Percentiles rank a stretch among this genome's conserved stretches.
Conservation (phyloP, 2,797 vertebrate genomes). For the Catharus ustulatus region DNA sequence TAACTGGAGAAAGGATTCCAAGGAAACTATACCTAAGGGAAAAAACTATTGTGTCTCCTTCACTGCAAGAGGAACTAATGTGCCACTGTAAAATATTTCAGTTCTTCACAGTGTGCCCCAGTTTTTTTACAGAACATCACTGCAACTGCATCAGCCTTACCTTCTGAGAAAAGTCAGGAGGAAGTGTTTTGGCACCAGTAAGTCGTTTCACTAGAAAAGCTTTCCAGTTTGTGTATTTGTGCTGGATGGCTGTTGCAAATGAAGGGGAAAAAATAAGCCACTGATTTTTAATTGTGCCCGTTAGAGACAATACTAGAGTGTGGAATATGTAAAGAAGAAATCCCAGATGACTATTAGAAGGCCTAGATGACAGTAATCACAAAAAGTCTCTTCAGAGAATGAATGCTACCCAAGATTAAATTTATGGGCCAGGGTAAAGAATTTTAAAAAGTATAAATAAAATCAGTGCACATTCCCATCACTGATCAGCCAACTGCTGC, state of each 20-base stretch:
- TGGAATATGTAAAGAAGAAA: conserved; percentile 57
- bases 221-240: conserved; percentile 99
- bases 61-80: background rate
- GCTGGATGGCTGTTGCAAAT: conserved; percentile 89
- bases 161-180: conserved; percentile 93
- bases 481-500: background rate
- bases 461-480: background rate
- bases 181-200: conserved; percentile 99
- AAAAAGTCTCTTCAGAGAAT: conserved; percentile 36
- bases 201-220: conserved; percentile 96
- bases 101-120: conserved; percentile 7
- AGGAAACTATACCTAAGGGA: background rate
- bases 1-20: background rate
- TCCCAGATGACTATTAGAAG: conserved; percentile 37
- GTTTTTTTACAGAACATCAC: background rate
- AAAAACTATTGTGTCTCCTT: background rate
- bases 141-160: conserved; percentile 73
- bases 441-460: background rate
- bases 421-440: background rate
- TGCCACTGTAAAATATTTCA: conserved; percentile 15
- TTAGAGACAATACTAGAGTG: conserved; percentile 42
- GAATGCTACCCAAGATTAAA: background rate
- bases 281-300: conserved; percentile 27
- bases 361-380: conserved; percentile 20
- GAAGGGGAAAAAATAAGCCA: conserved; percentile 57